These are phyloP conservation scores for Amphiprion clarkii DNA, from an alignment of 2,797 vertebrate genomes.

Conservation along the genomic window DNA sequence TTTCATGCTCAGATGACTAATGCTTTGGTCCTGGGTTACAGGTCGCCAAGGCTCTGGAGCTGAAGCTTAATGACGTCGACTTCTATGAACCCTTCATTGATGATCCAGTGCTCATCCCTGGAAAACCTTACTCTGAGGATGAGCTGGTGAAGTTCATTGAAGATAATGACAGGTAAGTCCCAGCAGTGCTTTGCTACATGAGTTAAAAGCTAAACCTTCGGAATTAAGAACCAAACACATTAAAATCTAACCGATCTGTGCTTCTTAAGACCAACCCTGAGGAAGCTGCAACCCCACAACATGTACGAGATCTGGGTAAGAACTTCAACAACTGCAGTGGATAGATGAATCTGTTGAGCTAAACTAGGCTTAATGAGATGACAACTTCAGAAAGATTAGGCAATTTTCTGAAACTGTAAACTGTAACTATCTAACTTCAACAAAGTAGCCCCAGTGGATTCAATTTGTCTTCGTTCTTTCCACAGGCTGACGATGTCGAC, in stretches of 20 bases:
- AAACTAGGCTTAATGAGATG: background rate
- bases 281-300: conserved; percentile 91
- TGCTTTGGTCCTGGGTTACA: conserved; percentile 55
- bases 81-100: conserved; percentile 94
- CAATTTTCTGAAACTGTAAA: background rate
- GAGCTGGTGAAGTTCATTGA: conserved; percentile 92
- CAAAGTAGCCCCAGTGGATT: background rate
- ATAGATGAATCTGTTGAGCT: background rate
- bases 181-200: background rate
- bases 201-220: background rate
- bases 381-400: background rate
- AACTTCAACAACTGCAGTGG: background rate
- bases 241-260: conserved; percentile 40
- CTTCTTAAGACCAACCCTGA: conserved; percentile 89
- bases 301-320: conserved; percentile 93
- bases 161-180: conserved; percentile 86
- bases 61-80: conserved; percentile 93
- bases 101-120: conserved; percentile 89
- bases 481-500: conserved; percentile 88
- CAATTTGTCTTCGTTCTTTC: conserved; percentile 8
- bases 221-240: background rate
- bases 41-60: conserved; percentile 89
- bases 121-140: conserved; percentile 91
- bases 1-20: background rate
- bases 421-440: background rate